A percentile compares a stretch with the other conserved stretches of the same genome.
These are phyloP conservation scores for Eilema caniola DNA, from an alignment of 2,888 invertebrate genomes.

Conservation along the genomic window DNA sequence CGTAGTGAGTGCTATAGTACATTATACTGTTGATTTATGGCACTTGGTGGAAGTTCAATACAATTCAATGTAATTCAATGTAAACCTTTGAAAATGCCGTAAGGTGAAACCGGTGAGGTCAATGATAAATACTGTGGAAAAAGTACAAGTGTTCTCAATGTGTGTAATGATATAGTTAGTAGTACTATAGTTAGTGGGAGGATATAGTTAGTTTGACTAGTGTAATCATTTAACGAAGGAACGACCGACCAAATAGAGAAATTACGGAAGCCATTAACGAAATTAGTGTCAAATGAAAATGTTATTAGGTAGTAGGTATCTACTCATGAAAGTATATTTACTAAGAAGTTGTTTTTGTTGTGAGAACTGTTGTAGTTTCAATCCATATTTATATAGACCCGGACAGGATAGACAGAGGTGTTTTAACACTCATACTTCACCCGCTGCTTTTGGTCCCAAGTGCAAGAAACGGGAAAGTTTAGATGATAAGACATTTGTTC, in stretches of 20 bases:
- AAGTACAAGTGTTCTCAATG: too few species aligned
- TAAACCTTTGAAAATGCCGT: too few species aligned
- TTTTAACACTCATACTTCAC: neutral
- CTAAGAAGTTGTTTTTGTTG: neutral
- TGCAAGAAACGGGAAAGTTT: neutral
- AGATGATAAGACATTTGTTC: neutral
- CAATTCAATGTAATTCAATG: too few species aligned
- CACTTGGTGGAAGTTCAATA: too few species aligned
- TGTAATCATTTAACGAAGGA: neutral
- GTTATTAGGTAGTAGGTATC: neutral
- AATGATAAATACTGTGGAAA: too few species aligned
- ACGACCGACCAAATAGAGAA: neutral
- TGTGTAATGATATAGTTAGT: neutral
- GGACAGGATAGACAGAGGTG: neutral
- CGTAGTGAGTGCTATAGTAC: too few species aligned
- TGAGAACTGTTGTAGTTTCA: neutral
- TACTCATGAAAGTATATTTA: neutral
- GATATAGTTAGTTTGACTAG: neutral
- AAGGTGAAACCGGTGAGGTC: too few species aligned
- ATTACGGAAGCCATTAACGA: constrained; percentile 2
- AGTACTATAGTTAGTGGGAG: neutral
- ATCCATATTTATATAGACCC: neutral
- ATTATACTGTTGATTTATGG: too few species aligned
- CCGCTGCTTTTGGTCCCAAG: too few species aligned
- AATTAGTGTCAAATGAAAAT: constrained; percentile 4